phyloP scores from a whole-genome alignment of 1,140 invertebrate genomes.

The Meloidogyne exigua region DNA sequence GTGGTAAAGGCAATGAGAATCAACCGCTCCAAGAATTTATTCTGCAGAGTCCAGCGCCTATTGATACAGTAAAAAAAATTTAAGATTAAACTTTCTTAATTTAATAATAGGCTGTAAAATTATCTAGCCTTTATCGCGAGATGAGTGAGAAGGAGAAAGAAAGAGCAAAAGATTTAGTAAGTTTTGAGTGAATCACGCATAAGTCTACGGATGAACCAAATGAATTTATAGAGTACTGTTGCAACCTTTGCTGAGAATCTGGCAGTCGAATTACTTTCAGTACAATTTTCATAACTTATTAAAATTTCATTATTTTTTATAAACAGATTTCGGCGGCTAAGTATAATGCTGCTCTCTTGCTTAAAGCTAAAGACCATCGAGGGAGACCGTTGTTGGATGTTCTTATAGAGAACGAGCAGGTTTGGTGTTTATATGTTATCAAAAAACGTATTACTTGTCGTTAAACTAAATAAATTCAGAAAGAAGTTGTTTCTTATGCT shows the following conservation, averaged over 20 bases:
- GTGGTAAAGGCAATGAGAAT: constrained; percentile 92
- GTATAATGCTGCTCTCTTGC: constrained; percentile 84
- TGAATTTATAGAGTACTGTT: constrained; percentile 76
- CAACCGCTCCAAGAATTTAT: constrained; percentile 77
- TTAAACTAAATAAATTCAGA: constrained; percentile 47
- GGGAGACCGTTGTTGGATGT: constrained; percentile 94
- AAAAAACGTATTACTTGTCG: too few relatives aligned
- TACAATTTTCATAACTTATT: too few relatives aligned
- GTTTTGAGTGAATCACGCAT: too few relatives aligned
- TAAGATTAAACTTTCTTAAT: constrained; percentile 67
- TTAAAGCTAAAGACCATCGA: constrained; percentile 84
- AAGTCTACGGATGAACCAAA: too few relatives aligned
- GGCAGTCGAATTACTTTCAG: constrained; percentile 85
- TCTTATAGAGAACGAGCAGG: constrained; percentile 95
- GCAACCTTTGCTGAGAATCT: constrained; percentile 92
- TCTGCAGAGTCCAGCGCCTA: constrained; percentile 86
- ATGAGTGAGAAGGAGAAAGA: constrained; percentile 90
- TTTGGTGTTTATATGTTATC: too few relatives aligned
- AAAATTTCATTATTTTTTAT: too few relatives aligned
- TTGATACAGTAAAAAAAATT: constrained; percentile 6
- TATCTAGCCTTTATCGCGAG: constrained; percentile 78
- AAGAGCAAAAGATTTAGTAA: constrained; percentile 81
- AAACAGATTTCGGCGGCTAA: constrained; percentile 80
- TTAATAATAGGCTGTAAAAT: constrained; percentile 77
- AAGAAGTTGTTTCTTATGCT: constrained; percentile 64